Evolutionary conservation across 2,113 vertebrate species (phyloP), one percentile per base, ranked within the genome.

Genomic region (Piprites chloris): DNA sequence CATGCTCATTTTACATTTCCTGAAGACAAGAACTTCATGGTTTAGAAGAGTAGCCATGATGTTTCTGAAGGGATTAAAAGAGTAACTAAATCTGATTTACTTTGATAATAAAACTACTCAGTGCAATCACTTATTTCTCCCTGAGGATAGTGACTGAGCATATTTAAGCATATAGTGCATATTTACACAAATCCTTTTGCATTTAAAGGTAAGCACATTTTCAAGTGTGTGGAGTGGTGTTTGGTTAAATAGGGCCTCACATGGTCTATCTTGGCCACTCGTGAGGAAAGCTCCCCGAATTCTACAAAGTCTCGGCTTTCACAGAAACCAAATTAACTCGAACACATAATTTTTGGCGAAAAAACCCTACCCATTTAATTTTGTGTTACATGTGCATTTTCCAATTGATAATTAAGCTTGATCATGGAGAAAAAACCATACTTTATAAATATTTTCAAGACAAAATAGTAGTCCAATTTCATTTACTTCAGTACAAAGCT

Each of bases 191-290:
- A 12, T 8, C 39, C 7, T 12, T 30, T 14, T 8, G 21, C 6
- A 15, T 28, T 47, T 89, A 62, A 74, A 79, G 11, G 35, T 27
- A 19, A 65, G 27, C 5, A 68, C 8, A 8, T 14, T 30, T 9
- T 16, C 9, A 11, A 28, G 28, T 0, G 1, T 28, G 30, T 59
- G 52, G 7, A 13, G 19, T 28, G 13, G 12, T 35, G 37, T 14
- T n/a, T 83, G 26, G 12, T 62, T 27, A 53, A 39, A 13, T 8
- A 28, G 28, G 7, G 21, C 9, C 16, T 72, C 56, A 32, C 26
- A 23, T 0, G 1, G 14, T 17, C 8, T 12, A 7, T 15, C 30
- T 47, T 52, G 22, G 33, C 24, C 19, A 9, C 35, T 27, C 1
- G 0, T 46, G 33, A 59, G 20, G 21, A 68, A 93, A 91, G 3